Conservation (phyloP, 2,888 invertebrate species). For the Drosophila niveifrons region DNA sequence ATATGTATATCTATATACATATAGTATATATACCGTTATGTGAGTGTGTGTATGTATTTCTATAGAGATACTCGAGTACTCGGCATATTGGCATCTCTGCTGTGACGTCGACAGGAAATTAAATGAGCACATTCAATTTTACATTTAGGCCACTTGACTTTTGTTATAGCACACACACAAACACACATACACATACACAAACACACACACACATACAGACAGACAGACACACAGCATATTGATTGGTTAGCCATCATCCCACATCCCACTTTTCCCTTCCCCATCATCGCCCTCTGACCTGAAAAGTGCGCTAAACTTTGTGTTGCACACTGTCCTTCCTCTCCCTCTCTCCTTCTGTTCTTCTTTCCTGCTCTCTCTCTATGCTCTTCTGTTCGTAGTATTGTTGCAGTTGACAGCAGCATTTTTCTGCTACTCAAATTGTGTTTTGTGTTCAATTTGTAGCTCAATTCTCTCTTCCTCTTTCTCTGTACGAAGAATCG, state of each 20-base stretch:
- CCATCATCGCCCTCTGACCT: slow-evolving; percentile 1
- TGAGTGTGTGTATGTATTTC: too few species aligned
- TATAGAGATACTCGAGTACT: slow-evolving; percentile 12
- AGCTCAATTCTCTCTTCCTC: slow-evolving; percentile 9
- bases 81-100: slow-evolving; percentile 16
- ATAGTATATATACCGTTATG: slow-evolving; percentile 1
- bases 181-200: too few species aligned
- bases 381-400: too few species aligned
- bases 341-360: not conserved
- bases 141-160: slow-evolving; percentile 54
- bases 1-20: not conserved
- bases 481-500: not conserved
- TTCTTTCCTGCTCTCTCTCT: not conserved
- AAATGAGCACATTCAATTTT: slow-evolving; percentile 45
- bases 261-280: not conserved
- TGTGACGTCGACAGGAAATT: slow-evolving; percentile 57
- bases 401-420: not conserved
- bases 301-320: slow-evolving; percentile 3
- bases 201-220: too few species aligned
- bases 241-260: slow-evolving; percentile 24
- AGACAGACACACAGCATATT: slow-evolving; percentile 20
- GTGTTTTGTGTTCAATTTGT: not conserved
- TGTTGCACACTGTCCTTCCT: too few species aligned
- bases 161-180: slow-evolving; percentile 12
- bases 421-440: not conserved